Percentiles rank a stretch among this genome's conserved stretches.
Evolutionary conservation across 1,140 invertebrate species (phyloP).

Genomic region (Neodiprion pinetum): DNA sequence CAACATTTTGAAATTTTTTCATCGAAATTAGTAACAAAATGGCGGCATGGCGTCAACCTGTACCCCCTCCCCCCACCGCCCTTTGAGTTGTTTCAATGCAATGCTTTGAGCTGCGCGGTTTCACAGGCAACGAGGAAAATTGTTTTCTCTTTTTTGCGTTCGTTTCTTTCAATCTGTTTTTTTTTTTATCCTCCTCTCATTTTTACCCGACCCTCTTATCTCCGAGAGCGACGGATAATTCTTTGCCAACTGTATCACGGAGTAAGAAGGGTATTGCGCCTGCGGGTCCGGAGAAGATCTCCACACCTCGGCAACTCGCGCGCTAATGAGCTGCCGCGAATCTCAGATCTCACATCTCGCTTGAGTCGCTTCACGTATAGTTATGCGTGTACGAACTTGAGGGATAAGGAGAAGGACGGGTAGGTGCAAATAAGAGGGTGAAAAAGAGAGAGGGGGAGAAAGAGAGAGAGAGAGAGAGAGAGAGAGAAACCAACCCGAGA

Average conservation of each 20-base stretch:
- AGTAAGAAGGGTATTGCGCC: conserved; percentile 21
- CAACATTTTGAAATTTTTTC: too few species aligned
- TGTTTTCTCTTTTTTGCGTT: too few species aligned
- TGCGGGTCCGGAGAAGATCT: conserved; percentile 24
- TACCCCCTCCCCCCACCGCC: too few species aligned
- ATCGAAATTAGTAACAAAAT: too few species aligned
- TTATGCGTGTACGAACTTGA: conserved; percentile 9
- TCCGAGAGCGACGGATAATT: conserved; percentile 8
- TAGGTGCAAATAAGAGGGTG: conserved; percentile 31
- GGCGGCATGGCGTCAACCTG: too few species aligned
- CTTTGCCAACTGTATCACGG: conserved; percentile 17
- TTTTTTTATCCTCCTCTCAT: conserved; percentile 41
- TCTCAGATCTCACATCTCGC: conserved; percentile 19
- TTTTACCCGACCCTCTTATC: conserved; percentile 47
- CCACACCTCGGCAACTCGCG: conserved; percentile 10
- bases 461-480: conserved; percentile 23
- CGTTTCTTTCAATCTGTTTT: too few species aligned
- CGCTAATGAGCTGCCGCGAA: conserved; percentile 35
- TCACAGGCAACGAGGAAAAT: too few species aligned
- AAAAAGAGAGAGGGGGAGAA: conserved; percentile 32
- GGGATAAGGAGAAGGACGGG: conserved; percentile 28
- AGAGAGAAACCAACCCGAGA: conserved; percentile 22
- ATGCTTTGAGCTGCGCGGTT: too few species aligned
- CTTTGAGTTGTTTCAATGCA: too few species aligned
- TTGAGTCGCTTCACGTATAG: neutral